These are phyloP conservation scores for Bujurquina vittata DNA, from an alignment of 2,113 vertebrate species.

Conservation along the genomic window DNA sequence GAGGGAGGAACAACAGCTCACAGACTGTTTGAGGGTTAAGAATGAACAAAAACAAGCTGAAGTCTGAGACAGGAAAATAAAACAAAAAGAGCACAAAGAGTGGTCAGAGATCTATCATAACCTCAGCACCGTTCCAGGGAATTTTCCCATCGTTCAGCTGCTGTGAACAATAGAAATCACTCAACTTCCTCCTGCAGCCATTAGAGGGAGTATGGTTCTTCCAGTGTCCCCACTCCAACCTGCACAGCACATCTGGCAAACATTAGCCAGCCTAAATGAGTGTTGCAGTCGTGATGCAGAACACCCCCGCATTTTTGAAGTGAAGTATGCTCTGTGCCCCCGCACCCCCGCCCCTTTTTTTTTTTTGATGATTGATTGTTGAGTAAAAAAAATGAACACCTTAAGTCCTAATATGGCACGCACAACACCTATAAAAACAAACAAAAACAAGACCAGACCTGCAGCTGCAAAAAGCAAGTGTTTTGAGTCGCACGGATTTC, in stretches of 20 bases:
- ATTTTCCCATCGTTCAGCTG: constrained; percentile 55
- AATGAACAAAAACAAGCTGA: constrained; percentile 10
- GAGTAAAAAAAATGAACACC: constrained; percentile 65
- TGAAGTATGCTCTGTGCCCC: constrained; percentile 30
- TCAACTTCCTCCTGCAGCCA: constrained; percentile 44
- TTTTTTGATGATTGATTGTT: constrained; percentile 59
- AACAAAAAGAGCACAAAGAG: constrained; percentile 22
- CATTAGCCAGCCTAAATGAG: constrained; percentile 72
- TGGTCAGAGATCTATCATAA: constrained; percentile 20
- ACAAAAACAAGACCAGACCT: constrained; percentile 45
- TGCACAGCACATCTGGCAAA: constrained; percentile 77
- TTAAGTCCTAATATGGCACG: constrained; percentile 63
- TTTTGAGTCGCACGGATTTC: constrained; percentile 41
- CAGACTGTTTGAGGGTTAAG: background rate
- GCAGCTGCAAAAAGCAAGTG: constrained; percentile 46
- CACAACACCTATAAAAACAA: constrained; percentile 53
- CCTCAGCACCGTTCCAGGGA: constrained; percentile 34
- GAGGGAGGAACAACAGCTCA: constrained; percentile 8
- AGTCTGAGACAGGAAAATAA: background rate
- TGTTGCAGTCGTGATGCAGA: constrained; percentile 70
- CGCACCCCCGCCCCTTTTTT: background rate
- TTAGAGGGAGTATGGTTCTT: constrained; percentile 66
- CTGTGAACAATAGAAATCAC: constrained; percentile 53
- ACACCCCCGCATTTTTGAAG: constrained; percentile 74
- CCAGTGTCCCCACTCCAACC: constrained; percentile 46